Evolutionary conservation across 2,888 invertebrate species (phyloP).

Genomic region (Eumacrocentrus americanus): DNA sequence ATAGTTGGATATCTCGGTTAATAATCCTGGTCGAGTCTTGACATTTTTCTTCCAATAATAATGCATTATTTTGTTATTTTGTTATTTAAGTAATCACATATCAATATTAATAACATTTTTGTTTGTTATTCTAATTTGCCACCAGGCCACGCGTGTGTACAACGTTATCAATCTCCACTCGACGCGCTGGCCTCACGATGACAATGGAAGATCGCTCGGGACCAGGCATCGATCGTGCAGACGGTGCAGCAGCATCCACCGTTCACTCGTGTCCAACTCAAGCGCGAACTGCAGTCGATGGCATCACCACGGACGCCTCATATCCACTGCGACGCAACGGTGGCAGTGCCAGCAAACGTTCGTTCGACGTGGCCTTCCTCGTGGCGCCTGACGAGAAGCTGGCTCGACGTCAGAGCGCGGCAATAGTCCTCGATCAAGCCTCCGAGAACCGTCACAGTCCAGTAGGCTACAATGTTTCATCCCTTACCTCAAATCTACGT

Average conservation of each 20-base stretch:
- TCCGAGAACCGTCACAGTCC: slow-evolving; percentile 26
- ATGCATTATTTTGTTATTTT: no score
- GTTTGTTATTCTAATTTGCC: neutral
- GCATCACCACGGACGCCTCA: slow-evolving; percentile 50
- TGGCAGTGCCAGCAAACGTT: slow-evolving; percentile 70
- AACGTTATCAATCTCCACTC: neutral
- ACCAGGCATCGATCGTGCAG: slow-evolving; percentile 55
- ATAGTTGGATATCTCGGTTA: no score
- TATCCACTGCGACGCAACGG: slow-evolving; percentile 55
- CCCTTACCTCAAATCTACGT: slow-evolving; percentile 8
- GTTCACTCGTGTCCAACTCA: slow-evolving; percentile 43
- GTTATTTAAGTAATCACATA: no score
- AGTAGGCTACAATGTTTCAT: neutral
- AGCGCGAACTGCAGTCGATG: slow-evolving; percentile 35
- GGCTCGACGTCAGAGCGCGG: slow-evolving; percentile 67
- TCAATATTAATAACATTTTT: no score
- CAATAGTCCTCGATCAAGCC: slow-evolving; percentile 55
- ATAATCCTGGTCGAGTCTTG: no score
- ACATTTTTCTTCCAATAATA: no score
- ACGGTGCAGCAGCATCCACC: slow-evolving; percentile 52
- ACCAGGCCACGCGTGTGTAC: slow-evolving; percentile 27
- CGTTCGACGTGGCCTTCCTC: slow-evolving; percentile 89
- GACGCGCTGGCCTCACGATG: slow-evolving; percentile 49
- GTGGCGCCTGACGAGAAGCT: slow-evolving; percentile 87
- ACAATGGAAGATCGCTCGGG: slow-evolving; percentile 61